Evolutionary conservation across 2,888 invertebrate genomes (phyloP).

Genomic region (Crioceris asparagi): DNA sequence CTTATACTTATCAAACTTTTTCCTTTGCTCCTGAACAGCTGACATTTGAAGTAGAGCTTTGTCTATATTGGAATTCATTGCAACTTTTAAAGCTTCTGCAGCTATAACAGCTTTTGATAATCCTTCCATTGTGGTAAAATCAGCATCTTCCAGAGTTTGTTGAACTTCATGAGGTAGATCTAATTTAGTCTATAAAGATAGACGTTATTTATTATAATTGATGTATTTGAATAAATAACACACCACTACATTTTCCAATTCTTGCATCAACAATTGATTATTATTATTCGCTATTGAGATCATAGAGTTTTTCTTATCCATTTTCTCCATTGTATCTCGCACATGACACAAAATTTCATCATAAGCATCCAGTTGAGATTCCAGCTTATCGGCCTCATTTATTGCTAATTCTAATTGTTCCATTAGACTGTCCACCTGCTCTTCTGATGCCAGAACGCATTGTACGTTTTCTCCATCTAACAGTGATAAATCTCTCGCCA

Average conservation of each 20-base stretch:
- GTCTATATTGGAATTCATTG: constrained; percentile 59
- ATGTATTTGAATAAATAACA: constrained; percentile 27
- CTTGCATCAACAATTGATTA: constrained; percentile 66
- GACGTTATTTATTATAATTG: too few relatives aligned
- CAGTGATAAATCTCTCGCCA: constrained; percentile 72
- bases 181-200: constrained; percentile 46
- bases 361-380: constrained; percentile 63
- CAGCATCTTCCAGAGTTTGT: constrained; percentile 58
- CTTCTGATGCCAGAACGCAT: constrained; percentile 83
- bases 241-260: constrained; percentile 70
- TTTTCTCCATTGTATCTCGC: constrained; percentile 79
- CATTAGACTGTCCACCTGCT: constrained; percentile 65
- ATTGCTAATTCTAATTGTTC: constrained; percentile 70
- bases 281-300: constrained; percentile 79
- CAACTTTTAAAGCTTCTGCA: constrained; percentile 61
- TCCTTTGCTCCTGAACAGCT: constrained; percentile 72
- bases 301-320: constrained; percentile 81
- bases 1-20: constrained; percentile 65
- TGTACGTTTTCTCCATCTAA: constrained; percentile 87
- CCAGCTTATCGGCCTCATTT: constrained; percentile 60
- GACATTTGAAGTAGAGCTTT: constrained; percentile 53
- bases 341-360: constrained; percentile 76
- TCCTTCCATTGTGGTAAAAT: constrained; percentile 54
- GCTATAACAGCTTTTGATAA: constrained; percentile 55
- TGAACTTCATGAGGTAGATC: constrained; percentile 59